Base-by-base conservation (phyloP, 2,113 vertebrate genomes). In the Anas platyrhynchos region DNA sequence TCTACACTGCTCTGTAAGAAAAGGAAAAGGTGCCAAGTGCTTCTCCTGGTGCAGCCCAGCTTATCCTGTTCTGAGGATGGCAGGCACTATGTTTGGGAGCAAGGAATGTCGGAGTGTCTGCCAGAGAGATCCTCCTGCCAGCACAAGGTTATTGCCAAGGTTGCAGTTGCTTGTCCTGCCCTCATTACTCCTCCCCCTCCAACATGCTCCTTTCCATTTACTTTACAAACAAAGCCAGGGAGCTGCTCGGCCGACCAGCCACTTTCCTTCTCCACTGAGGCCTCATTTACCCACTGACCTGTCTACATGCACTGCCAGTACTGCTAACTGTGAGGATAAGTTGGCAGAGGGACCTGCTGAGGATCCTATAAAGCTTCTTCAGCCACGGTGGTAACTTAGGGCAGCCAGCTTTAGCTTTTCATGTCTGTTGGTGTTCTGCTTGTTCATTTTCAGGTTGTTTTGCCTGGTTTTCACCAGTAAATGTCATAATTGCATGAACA, bases 341-440 rank as follows among this genome's bases (percentile, higher is more conserved):
- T 0, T 62, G 65, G 34, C 13, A 54, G n/a, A 6, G 5, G n/a
- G 27, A 54, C 26, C 46, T 20, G 18, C 69, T 41, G 89, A 58
- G 84, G 36, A 13, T 15, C 2, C 0, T 27, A 3, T 34, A 36
- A 63, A 43, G 55, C 43, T 82, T 67, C n/a, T 61, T 85, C 34
- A 79, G 54, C 38, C 23, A 10, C 26, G 27, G 3, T 25, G n/a
- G 16, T 80, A 54, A 65, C 8, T 75, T 79, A 27, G 0, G 0
- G 31, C 56, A 75, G 38, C 43, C 27, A 44, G 41, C 31, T 73
- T 69, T 31, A 9, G 31, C 21, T 63, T 23, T 61, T 72, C 79
- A 23, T 31, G 20, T 46, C 14, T 5, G 20, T 22, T 67, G 14
- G 4, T 11, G 36, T 11, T 7, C 36, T 77, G 25, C 44, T 80